Base-by-base conservation (phyloP, 2,888 invertebrate species). In the Lamellibrachia satsuma region DNA sequence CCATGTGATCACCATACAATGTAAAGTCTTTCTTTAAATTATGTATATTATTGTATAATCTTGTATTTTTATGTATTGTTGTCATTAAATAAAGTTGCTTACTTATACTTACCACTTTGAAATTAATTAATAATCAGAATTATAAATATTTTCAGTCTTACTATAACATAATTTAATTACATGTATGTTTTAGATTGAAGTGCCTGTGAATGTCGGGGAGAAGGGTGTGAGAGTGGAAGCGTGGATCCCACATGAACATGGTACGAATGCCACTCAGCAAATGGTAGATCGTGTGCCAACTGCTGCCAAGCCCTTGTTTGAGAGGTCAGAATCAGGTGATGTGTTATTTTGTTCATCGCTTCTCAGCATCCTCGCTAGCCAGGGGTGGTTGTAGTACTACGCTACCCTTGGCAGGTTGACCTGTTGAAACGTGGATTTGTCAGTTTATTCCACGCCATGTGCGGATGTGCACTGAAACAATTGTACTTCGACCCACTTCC, bases 271-370 rank as follows among this genome's bases (percentile, higher is more conserved):
- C 75, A 75, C 75, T 11, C 75, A 75, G 75, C 75, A 75, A 15
- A 22, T 75, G 75, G 75, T n/a, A 15, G n/a, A n/a, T 75, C n/a
- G 22, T 4, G 15, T 75, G 15, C 75, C 75, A 75, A 75, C 75
- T n/a, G 75, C 75, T 22, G 22, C 75, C 75, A 75, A 22, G 22
- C 75, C 75, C 75, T 75, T 75, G 75, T 75, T 75, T 75, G 75
- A 11, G 22, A 75, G 75, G 75, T 75, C 75, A 75, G 75, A 75
- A 75, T 75, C 75, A 75, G 75, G 75, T 75, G 75, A 75, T 75
- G 75, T 75, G n/a, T 15, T n/a, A 75, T 3, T 11, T 75, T 75
- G n/a, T 75, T 75, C 75, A 75, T 22, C 75, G 15, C n/a, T 75
- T 39, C n/a, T 4, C n/a, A 75, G 39, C 39, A 75, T 75, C 22